Percentiles rank a stretch among this genome's conserved stretches.
phyloP scores from a whole-genome alignment of 2,113 vertebrate species.

The Apodemus speciosus region DNA sequence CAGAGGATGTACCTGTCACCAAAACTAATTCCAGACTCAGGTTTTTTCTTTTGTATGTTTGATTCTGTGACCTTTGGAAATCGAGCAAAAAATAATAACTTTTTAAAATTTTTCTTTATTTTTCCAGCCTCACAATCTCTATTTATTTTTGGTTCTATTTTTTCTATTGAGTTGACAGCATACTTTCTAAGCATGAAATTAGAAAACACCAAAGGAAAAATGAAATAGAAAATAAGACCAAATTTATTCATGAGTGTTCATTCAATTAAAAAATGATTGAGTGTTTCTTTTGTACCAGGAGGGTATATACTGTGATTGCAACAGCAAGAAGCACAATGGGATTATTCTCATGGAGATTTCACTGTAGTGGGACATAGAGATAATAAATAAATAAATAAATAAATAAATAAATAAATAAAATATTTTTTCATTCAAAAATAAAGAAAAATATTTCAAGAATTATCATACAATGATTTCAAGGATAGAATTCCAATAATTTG shows the following conservation, averaged over 20 bases:
- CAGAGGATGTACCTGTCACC: background rate
- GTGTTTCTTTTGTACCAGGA: background rate
- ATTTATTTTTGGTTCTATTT: background rate
- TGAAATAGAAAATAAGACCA: background rate
- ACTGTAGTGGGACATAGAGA: background rate
- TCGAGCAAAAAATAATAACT: background rate
- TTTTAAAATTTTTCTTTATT: background rate
- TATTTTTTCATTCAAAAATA: background rate
- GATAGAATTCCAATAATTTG: background rate
- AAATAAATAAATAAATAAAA: too few species aligned
- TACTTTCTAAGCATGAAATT: constrained; percentile 7
- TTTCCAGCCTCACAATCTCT: background rate
- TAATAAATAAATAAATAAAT: background rate
- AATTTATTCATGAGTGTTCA: constrained; percentile 29
- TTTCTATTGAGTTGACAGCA: background rate
- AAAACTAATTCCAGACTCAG: background rate
- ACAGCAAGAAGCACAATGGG: background rate
- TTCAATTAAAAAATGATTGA: constrained; percentile 26
- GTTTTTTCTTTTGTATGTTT: too few species aligned
- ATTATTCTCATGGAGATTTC: background rate
- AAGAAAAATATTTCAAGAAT: background rate
- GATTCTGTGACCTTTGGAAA: background rate
- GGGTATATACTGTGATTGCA: background rate
- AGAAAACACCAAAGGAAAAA: background rate
- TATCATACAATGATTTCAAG: background rate